These are phyloP conservation scores for Promerops cafer DNA, from an alignment of 2,113 vertebrate species.

Conservation along the genomic window DNA sequence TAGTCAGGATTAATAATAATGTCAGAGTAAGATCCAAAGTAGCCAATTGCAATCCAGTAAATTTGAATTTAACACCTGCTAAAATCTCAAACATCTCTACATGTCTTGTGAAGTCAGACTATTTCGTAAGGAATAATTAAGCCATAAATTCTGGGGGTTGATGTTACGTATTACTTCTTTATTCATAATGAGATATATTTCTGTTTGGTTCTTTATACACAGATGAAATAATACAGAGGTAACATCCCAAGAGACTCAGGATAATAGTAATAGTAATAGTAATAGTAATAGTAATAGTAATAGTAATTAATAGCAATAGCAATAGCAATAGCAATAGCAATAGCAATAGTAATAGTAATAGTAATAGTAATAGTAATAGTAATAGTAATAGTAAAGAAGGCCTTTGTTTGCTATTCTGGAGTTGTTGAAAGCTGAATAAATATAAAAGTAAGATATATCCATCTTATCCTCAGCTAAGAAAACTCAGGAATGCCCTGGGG, in stretches of 20 bases:
- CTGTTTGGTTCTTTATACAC: neutral
- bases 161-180: neutral
- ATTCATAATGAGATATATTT: neutral
- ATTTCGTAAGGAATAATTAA: neutral
- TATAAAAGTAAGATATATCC: slow-evolving; percentile 31
- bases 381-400: neutral
- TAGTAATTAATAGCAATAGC: neutral
- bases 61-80: neutral
- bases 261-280: neutral
- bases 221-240: neutral
- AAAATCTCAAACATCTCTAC: neutral
- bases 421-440: slow-evolving; percentile 39
- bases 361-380: neutral
- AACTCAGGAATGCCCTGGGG: slow-evolving; percentile 9
- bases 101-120: neutral
- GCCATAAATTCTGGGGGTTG: neutral
- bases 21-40: neutral
- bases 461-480: slow-evolving; percentile 25
- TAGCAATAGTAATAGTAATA: neutral
- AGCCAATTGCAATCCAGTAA: neutral
- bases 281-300: neutral
- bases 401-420: slow-evolving; percentile 1
- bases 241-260: neutral
- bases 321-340: too few relatives aligned
- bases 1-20: neutral